Evolutionary conservation across 2,113 vertebrate species (phyloP).

Genomic region (Nycticorax nycticorax): DNA sequence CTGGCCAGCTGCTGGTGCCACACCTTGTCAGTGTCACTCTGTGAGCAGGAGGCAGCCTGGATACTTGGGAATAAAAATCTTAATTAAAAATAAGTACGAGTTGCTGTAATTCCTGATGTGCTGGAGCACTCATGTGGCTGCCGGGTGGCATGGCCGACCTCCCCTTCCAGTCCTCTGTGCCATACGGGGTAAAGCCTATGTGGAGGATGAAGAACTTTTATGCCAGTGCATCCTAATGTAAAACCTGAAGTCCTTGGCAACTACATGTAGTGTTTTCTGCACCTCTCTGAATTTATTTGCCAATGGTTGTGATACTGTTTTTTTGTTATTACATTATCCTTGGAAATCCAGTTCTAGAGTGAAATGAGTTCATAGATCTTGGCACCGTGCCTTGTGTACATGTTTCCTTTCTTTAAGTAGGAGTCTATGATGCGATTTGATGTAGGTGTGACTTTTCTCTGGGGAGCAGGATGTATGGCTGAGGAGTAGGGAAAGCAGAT

Average conservation of each 20-base stretch:
- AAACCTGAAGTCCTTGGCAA: neutral
- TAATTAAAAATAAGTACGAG: neutral
- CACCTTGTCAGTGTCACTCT: neutral
- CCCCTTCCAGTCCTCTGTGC: neutral
- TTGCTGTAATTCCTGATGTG: neutral
- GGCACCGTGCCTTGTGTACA: neutral
- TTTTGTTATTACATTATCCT: neutral
- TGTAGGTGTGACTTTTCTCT: neutral
- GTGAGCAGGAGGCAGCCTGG: neutral
- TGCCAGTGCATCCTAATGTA: neutral
- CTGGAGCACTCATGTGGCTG: neutral
- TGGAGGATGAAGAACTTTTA: neutral
- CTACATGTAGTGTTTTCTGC: fast-evolving
- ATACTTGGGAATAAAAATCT: neutral
- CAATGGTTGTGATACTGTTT: neutral
- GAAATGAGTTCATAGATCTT: neutral
- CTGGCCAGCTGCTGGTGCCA: constrained; percentile 17
- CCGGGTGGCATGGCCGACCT: neutral
- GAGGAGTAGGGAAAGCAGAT: neutral
- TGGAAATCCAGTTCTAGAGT: neutral
- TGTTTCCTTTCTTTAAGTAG: neutral
- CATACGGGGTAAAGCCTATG: neutral
- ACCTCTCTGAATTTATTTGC: neutral
- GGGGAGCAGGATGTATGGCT: neutral
- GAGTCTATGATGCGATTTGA: neutral